Conservation (phyloP, 2,797 vertebrate genomes). For the Enteromius trimaculatus region DNA sequence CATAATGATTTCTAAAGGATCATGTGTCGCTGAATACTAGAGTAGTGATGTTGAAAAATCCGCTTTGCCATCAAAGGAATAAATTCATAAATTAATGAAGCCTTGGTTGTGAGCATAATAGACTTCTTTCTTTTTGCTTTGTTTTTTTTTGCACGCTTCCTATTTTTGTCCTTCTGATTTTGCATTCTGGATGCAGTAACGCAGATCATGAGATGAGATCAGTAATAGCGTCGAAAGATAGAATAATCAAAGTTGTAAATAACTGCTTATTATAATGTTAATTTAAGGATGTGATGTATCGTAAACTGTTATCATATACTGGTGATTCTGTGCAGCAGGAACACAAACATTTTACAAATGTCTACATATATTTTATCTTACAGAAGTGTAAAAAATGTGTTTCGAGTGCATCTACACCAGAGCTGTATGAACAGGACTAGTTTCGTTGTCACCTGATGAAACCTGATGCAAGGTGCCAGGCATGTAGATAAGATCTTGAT, state of each 20-base stretch:
- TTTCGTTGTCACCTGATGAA: background rate
- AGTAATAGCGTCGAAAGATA: background rate
- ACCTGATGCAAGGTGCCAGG: background rate
- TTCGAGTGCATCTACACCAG: background rate
- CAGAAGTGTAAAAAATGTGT: background rate
- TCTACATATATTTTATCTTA: background rate
- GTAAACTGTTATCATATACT: slow-evolving; percentile 52
- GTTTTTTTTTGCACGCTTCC: no score
- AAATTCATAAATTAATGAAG: background rate
- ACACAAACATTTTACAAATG: background rate
- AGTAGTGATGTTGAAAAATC: background rate
- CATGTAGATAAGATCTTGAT: background rate
- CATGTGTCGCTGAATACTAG: background rate
- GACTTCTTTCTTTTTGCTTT: no score
- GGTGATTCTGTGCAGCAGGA: slow-evolving; percentile 42
- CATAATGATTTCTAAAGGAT: background rate
- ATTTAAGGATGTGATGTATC: background rate
- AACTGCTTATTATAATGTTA: background rate
- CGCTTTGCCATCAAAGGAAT: background rate
- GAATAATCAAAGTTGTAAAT: background rate
- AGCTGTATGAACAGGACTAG: background rate
- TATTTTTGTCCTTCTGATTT: no score
- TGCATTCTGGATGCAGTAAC: no score
- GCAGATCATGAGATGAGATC: background rate
- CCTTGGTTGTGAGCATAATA: no score